Evolutionary conservation across 1,140 invertebrate genomes (phyloP), one percentile per base, ranked within the genome.

Genomic region (Pseudoatta argentina): DNA sequence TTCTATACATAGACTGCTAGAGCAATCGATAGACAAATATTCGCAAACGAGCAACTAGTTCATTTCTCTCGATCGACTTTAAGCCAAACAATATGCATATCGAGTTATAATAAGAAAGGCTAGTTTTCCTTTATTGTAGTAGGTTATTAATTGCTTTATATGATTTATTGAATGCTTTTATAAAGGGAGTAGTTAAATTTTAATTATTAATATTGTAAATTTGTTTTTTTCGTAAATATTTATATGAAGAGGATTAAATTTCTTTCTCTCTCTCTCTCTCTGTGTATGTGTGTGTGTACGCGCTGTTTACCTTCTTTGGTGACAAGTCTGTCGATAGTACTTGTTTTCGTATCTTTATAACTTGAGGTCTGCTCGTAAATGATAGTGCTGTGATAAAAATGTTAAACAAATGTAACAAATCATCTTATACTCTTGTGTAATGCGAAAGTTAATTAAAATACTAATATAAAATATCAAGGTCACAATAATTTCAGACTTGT

Each of bases 1-100:
- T 63, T 86, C 78, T 90, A 66, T 89, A 87, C 72, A 73, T 78
- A 85, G 86, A 55, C n/a, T 24, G 59, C 12, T 30, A 24, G 44
- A 34, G 57, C 57, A 30, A 57, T 72, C 75, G 59, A 66, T 79
- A 76, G 12, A 27, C 66, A 61, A 83, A 73, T 72, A 59, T 59
- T 73, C 69, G 24, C 55, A 61, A 83, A 63, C 69, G 55, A 72
- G n/a, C 55, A 30, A 14, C 34, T 10, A 59, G 7, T 75, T 61
- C 27, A 27, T 73, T 75, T 83, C 24, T 61, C 27, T 5, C 27
- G 79, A 75, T 73, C 55, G 53, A 27, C 44, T 82, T 39, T 61
- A 48, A 82, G 39, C 24, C 14, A 61, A 82, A 63, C 27, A 83
- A 83, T 73, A 51, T 83, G 30, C 10, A 63, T 83, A 51, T 73